Percentiles rank a stretch among this genome's conserved stretches.
These are phyloP conservation scores for Phragmatobia fuliginosa DNA, from an alignment of 2,888 invertebrate species.

Conservation along the genomic window DNA sequence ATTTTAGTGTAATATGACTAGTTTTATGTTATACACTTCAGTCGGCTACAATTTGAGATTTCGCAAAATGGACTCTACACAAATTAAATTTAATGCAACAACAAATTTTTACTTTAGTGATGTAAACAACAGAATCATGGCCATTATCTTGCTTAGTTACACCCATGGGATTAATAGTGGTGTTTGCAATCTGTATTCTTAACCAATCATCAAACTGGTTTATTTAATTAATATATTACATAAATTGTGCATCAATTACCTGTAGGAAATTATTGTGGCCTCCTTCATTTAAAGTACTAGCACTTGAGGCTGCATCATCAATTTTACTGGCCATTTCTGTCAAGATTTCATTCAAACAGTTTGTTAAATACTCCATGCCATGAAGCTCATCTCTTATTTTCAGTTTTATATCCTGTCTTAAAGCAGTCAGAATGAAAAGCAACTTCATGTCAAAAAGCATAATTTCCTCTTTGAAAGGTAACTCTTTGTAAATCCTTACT, in stretches of 20 bases:
- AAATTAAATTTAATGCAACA: too few relatives aligned
- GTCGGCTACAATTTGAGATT: too few relatives aligned
- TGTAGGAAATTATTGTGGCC: conserved; percentile 60
- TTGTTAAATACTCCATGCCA: conserved; percentile 89
- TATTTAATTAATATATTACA: too few relatives aligned
- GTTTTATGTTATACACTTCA: too few relatives aligned
- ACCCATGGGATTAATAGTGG: too few relatives aligned
- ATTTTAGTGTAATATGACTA: too few relatives aligned
- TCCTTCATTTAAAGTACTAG: conserved; percentile 53
- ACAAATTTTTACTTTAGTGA: too few relatives aligned
- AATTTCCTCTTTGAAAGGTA: conserved; percentile 89
- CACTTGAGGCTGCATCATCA: conserved; percentile 57
- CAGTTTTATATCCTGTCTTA: conserved; percentile 89
- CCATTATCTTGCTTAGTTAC: too few relatives aligned
- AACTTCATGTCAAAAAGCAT: conserved; percentile 96
- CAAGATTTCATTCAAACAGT: conserved; percentile 89
- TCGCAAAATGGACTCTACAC: too few relatives aligned
- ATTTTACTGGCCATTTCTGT: conserved; percentile 66
- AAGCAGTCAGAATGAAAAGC: conserved; percentile 95
- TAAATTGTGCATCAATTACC: conserved; percentile 47
- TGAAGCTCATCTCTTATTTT: conserved; percentile 89
- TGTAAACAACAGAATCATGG: too few relatives aligned
- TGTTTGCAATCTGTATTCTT: too few relatives aligned
- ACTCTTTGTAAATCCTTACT: conserved; percentile 89
- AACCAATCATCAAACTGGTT: too few relatives aligned